A percentile compares a stretch with the other conserved stretches of the same genome.
These are phyloP conservation scores for Huso huso DNA, from an alignment of 2,797 vertebrate genomes.

Conservation along the genomic window DNA sequence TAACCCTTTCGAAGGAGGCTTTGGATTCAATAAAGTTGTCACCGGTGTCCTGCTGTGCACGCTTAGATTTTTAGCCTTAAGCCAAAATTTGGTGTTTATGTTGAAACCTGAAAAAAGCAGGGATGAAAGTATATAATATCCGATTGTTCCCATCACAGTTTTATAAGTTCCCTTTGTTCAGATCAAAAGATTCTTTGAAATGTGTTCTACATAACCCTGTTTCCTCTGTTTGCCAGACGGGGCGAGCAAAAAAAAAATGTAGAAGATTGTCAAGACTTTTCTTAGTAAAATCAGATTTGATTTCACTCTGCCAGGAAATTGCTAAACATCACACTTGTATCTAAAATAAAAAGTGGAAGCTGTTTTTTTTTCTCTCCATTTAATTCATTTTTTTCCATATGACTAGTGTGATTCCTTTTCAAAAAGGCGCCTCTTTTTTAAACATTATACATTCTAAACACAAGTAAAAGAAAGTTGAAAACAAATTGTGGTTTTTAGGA, in stretches of 20 bases:
- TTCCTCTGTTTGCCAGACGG: conserved; percentile 42
- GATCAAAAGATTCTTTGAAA: conserved; percentile 61
- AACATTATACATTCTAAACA: too few relatives aligned
- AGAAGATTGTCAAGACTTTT: too few relatives aligned
- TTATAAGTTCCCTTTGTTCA: conserved; percentile 60
- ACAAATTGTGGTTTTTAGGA: too few relatives aligned
- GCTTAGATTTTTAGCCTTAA: conserved; percentile 52
- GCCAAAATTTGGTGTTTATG: conserved; percentile 57
- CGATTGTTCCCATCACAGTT: conserved; percentile 62
- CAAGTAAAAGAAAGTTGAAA: too few relatives aligned
- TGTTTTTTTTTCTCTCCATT: too few relatives aligned
- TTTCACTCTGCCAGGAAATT: too few relatives aligned
- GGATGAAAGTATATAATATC: conserved; percentile 58
- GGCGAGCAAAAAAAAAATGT: conserved; percentile 23
- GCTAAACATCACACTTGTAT: too few relatives aligned
- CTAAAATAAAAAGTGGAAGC: too few relatives aligned
- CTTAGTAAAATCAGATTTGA: too few relatives aligned
- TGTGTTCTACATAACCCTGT: conserved; percentile 41
- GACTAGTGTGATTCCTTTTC: too few relatives aligned
- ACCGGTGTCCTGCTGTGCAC: conserved; percentile 56
- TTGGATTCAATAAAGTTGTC: conserved; percentile 51
- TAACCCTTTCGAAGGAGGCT: conserved; percentile 49
- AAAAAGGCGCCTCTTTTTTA: too few relatives aligned
- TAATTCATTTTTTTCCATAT: too few relatives aligned
- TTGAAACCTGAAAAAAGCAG: conserved; percentile 48